These are phyloP conservation scores for Tipula helvola DNA, from an alignment of 2,888 invertebrate genomes.

Conservation along the genomic window DNA sequence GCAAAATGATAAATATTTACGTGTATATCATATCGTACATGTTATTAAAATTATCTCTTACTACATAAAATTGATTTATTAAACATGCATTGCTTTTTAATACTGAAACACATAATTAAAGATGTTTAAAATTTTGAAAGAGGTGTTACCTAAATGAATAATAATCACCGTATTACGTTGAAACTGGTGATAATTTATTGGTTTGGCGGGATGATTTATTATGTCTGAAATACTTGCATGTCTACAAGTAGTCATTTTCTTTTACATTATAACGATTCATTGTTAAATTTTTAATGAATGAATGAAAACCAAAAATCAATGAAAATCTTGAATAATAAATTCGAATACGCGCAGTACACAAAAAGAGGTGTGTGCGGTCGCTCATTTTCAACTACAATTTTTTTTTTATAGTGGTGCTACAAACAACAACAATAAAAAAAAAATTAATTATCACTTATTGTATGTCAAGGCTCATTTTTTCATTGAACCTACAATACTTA, in stretches of 20 bases:
- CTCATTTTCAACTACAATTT: neutral
- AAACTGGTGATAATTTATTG: neutral
- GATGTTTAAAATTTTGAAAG: neutral
- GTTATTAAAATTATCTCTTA: no score
- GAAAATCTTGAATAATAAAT: neutral
- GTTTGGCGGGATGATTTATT: no score
- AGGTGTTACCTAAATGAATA: neutral
- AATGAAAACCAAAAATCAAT: neutral
- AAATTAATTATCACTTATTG: neutral
- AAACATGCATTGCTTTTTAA: no score
- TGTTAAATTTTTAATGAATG: neutral
- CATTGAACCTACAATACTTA: neutral
- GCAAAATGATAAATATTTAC: neutral
- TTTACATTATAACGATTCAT: neutral
- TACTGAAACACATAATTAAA: no score
- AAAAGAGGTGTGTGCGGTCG: neutral
- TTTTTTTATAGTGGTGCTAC: neutral
- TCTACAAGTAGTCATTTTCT: neutral
- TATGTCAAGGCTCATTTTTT: neutral
- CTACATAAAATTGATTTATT: no score
- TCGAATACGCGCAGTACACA: neutral
- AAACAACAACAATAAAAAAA: neutral
- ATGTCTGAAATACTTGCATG: neutral
- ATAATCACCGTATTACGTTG: neutral
- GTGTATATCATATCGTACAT: no score